Evolutionary conservation across 2,888 invertebrate species (phyloP).

Genomic region (Conchocele bisecta): DNA sequence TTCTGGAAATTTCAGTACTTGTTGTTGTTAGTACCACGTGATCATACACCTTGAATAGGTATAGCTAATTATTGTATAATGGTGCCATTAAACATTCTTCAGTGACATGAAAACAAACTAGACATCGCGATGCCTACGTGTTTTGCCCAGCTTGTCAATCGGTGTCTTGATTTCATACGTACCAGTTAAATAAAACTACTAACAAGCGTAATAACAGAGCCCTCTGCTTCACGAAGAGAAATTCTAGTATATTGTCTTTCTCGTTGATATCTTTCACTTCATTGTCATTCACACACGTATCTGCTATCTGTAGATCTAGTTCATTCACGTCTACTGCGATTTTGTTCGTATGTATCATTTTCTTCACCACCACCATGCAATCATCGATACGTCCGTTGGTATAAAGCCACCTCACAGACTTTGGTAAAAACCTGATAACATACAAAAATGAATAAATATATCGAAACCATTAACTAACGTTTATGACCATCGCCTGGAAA

Average conservation of each 20-base stretch:
- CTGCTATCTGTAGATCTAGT: slow-evolving; percentile 20
- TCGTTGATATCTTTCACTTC: slow-evolving; percentile 8
- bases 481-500: too few species aligned
- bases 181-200: slow-evolving; percentile 64
- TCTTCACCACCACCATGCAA: slow-evolving; percentile 57
- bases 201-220: slow-evolving; percentile 51
- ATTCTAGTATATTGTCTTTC: too few species aligned
- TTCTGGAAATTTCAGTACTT: too few species aligned
- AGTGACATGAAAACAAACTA: too few species aligned
- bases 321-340: slow-evolving; percentile 41
- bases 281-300: slow-evolving; percentile 32
- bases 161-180: background rate
- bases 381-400: slow-evolving; percentile 55
- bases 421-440: slow-evolving; percentile 62
- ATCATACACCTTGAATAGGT: too few species aligned
- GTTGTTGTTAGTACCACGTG: too few species aligned
- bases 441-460: background rate
- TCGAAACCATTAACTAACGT: background rate
- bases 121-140: too few species aligned
- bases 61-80: too few species aligned
- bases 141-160: too few species aligned
- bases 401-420: slow-evolving; percentile 69
- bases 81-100: too few species aligned
- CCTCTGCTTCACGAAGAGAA: slow-evolving; percentile 51
- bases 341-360: slow-evolving; percentile 60